Conservation (phyloP, 2,113 vertebrate genomes). For the Ammodytes dubius region DNA sequence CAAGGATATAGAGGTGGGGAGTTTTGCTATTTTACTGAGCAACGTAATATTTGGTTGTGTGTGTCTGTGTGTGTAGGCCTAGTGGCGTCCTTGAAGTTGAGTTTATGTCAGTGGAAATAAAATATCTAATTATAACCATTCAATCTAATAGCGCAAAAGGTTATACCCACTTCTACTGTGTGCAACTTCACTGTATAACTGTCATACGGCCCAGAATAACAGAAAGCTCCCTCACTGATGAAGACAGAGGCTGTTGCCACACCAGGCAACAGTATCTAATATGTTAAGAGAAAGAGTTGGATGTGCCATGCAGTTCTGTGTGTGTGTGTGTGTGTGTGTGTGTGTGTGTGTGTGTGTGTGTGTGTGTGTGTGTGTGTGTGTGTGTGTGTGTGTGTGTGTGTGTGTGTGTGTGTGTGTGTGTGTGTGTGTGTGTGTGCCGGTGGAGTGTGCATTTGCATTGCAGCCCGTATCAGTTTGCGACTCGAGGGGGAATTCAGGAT, state of each 20-base stretch:
- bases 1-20: neutral
- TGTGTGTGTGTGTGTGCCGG: neutral
- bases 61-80: neutral
- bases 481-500: conserved; percentile 34
- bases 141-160: neutral
- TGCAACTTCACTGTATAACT: neutral
- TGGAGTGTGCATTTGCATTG: neutral
- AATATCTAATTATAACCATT: neutral
- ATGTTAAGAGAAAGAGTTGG: neutral
- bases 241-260: too few relatives aligned
- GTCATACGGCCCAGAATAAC: neutral
- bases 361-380: neutral
- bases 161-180: neutral
- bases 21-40: neutral
- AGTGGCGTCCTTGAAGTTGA: neutral
- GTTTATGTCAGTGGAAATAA: neutral
- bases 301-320: neutral
- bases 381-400: too few relatives aligned
- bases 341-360: neutral
- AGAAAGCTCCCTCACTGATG: neutral
- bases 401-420: neutral
- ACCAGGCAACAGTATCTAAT: neutral
- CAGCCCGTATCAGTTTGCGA: conserved; percentile 56
- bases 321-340: conserved; percentile 1
- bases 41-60: neutral